phyloP scores from a whole-genome alignment of 2,797 vertebrate species.

The Sebastes alutus region DNA sequence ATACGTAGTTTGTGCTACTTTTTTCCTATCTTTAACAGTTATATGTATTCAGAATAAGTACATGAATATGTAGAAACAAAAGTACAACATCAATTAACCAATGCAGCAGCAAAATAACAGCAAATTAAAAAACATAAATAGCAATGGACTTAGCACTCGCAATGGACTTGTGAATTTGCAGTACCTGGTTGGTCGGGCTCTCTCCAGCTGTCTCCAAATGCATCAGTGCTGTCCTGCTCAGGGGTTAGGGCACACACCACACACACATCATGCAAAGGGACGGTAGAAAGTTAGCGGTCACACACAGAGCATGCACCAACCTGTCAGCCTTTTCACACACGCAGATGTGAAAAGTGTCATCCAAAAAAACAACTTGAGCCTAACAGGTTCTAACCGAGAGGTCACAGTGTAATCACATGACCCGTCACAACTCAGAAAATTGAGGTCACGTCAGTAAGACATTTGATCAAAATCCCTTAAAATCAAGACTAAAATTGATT shows the following conservation, averaged over 20 bases:
- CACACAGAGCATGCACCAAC: conserved; percentile 80
- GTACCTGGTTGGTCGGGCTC: conserved; percentile 97
- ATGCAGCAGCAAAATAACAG: conserved; percentile 64
- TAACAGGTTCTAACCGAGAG: conserved; percentile 11
- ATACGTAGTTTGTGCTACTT: neutral
- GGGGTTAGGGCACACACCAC: conserved; percentile 91
- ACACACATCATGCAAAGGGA: conserved; percentile 87
- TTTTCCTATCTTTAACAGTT: conserved; percentile 4
- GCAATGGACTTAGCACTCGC: conserved; percentile 75
- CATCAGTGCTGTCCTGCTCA: conserved; percentile 99
- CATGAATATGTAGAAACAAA: conserved; percentile 25
- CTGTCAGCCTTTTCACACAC: conserved; percentile 71
- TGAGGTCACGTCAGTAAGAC: conserved; percentile 24
- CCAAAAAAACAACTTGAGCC: conserved; percentile 40
- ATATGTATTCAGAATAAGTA: conserved; percentile 28
- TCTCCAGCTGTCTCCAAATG: conserved; percentile 98
- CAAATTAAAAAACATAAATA: conserved; percentile 65
- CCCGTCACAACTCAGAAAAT: conserved; percentile 56
- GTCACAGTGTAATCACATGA: conserved; percentile 62
- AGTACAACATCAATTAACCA: conserved; percentile 41
- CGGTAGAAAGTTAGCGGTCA: conserved; percentile 84
- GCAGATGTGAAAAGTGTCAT: conserved; percentile 70
- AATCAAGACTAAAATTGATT: neutral
- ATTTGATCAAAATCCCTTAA: neutral
- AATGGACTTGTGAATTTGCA: conserved; percentile 74